phyloP scores from a whole-genome alignment of 2,797 vertebrate genomes.

The Hephaestus fuliginosus region DNA sequence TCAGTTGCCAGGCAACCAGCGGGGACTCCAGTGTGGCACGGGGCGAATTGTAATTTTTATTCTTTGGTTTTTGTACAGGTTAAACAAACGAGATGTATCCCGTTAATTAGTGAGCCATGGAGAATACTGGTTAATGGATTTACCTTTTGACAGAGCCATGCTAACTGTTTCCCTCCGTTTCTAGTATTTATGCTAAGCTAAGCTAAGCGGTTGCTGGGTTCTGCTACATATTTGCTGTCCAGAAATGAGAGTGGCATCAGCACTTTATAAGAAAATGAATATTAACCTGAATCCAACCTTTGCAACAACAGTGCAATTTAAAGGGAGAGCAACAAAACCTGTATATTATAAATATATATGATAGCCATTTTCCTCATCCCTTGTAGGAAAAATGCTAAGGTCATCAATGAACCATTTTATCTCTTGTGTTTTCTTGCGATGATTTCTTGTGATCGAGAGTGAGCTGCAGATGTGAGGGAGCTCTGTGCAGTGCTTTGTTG shows the following conservation, averaged over 20 bases:
- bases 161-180: no score
- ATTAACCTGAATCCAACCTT: no score
- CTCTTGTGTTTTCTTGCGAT: neutral
- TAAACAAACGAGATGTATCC: neutral
- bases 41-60: no score
- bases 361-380: neutral
- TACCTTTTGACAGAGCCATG: no score
- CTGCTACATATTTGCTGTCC: no score
- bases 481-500: neutral
- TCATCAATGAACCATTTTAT: neutral
- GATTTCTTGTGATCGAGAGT: neutral
- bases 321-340: no score
- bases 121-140: no score
- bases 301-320: neutral
- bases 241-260: no score
- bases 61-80: neutral
- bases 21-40: neutral
- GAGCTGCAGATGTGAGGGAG: neutral
- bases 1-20: neutral
- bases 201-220: no score
- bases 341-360: neutral
- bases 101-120: neutral
- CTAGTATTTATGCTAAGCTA: no score
- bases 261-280: no score
- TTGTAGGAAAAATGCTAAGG: no score